Conservation (phyloP, 2,113 vertebrate species). For the Sialia sialis region DNA sequence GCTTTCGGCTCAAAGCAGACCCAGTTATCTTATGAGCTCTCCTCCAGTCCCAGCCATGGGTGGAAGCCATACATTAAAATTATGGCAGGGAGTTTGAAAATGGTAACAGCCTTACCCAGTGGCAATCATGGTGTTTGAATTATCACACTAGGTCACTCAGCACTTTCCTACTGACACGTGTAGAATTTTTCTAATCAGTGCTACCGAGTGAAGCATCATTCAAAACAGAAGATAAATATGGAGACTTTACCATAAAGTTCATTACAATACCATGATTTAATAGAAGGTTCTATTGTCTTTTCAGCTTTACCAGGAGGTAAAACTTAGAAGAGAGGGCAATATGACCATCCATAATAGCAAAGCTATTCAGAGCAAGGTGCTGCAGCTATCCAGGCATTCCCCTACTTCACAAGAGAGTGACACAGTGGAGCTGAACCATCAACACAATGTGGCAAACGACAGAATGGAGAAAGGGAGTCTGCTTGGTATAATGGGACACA, state of each 20-base stretch:
- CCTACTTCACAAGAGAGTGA: slow-evolving; percentile 67
- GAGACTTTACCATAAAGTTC: not conserved
- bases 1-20: not conserved
- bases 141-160: not conserved
- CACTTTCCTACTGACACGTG: not conserved
- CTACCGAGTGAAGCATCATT: not conserved
- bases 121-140: not conserved
- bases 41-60: not conserved
- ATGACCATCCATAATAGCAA: slow-evolving; percentile 65
- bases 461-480: slow-evolving; percentile 22
- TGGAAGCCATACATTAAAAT: not conserved
- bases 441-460: slow-evolving; percentile 58
- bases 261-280: not conserved
- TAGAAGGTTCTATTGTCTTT: slow-evolving; percentile 11
- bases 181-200: not conserved
- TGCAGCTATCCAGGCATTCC: slow-evolving; percentile 69
- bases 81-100: not conserved
- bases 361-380: slow-evolving; percentile 49
- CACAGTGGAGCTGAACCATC: slow-evolving; percentile 53
- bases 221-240: not conserved
- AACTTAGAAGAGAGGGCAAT: slow-evolving; percentile 77
- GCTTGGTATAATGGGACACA: not conserved
- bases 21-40: rapidly evolving
- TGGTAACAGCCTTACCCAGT: not conserved
- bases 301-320: slow-evolving; percentile 92